Base-by-base conservation (phyloP, 2,113 vertebrate genomes). In the Hiodon alosoides region DNA sequence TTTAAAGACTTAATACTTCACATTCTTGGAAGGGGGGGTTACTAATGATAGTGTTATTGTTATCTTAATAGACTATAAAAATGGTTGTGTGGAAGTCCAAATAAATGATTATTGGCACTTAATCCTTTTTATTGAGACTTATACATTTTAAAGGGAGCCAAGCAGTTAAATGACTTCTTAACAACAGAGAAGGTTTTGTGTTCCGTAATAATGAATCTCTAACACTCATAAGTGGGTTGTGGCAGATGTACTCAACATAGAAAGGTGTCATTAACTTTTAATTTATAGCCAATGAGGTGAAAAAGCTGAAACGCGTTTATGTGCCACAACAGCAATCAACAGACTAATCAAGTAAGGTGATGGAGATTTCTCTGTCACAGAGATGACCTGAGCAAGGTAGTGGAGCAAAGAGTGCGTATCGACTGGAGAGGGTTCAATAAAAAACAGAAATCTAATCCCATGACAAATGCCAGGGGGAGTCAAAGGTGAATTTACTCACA, bases 41-140 rank as follows among this genome's bases (percentile, higher is more conserved):
- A 67, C 65, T 67, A 68, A 67, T 67, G 54, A 4, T 31, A 31
- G 31, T 31, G 31, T 51, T 51, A 65, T 52, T 52, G 31, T 57
- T 67, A 46, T 64, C 52, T 47, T 68, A 74, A 74, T 57, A 61
- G 62, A 74, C 61, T 67, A 11, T 16, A 55, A 74, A 66, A 68
- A 74, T 66, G 31, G 52, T 55, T 10, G 52, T 10, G 47, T 16
- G 50, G 53, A 54, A 46, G 3, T 62, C n/a, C 55, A 55, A 74
- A 47, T 61, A 75, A 75, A 68, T 69, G 69, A 75, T 58, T 53
- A 53, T 14, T 7, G 67, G 13, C 14, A 4, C 60, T 69, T 48
- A 75, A 69, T 75, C 66, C 55, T 67, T n/a, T 75, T 68, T 75
- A 75, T 59, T 58, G 66, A 47, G 47, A 58, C 9, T 69, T 48